Evolutionary conservation across 2,797 vertebrate genomes (phyloP).

Genomic region (Pangasius macronema): DNA sequence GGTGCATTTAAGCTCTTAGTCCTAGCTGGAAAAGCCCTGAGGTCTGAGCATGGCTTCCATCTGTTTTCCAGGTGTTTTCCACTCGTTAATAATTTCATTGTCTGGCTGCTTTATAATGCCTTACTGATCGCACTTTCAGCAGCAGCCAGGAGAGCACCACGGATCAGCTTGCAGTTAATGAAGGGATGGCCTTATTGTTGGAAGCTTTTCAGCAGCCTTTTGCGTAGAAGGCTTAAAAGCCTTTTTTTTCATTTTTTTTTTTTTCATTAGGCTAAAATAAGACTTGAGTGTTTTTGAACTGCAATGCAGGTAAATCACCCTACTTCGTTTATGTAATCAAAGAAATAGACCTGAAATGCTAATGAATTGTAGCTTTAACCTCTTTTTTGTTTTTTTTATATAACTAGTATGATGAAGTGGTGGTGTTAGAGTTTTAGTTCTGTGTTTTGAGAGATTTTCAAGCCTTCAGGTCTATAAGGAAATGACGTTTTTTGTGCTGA

Average conservation of each 20-base stretch:
- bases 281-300: neutral
- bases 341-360: constrained; percentile 1
- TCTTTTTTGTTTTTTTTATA: neutral
- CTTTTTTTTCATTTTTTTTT: neutral
- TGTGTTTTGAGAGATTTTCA: neutral
- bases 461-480: neutral
- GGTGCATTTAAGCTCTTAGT: constrained; percentile 13
- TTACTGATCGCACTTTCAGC: constrained; percentile 69
- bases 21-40: constrained; percentile 26
- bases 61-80: constrained; percentile 46
- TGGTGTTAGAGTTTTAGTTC: constrained; percentile 5
- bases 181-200: constrained; percentile 41
- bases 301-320: neutral
- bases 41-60: constrained; percentile 26
- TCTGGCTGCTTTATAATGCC: constrained; percentile 63
- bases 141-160: constrained; percentile 57
- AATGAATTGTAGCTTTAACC: neutral
- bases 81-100: constrained; percentile 45
- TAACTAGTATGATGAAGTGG: neutral
- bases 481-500: neutral
- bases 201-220: constrained; percentile 30
- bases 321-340: neutral
- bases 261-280: neutral
- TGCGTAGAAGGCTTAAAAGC: constrained; percentile 33
- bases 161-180: constrained; percentile 60